Evolutionary conservation across 2,113 vertebrate species (phyloP), one percentile per base, ranked within the genome.

Genomic region (Zootoca vivipara): DNA sequence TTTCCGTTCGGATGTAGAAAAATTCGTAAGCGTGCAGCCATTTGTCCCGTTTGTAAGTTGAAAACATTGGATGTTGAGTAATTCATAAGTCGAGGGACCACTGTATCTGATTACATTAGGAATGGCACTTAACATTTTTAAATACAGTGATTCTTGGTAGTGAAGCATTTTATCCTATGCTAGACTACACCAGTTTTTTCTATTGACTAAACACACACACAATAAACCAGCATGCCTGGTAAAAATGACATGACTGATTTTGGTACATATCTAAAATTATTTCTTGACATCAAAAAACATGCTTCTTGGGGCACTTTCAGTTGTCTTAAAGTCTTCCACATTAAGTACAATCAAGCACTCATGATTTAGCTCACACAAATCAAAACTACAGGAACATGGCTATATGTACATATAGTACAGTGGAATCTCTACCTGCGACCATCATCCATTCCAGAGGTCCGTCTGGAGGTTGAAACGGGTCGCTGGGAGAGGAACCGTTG

Each of bases 131-230:
- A 94, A 89, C 93, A 96, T 94, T 94, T 94, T 96, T 92, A 93
- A 91, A 93, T 88, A 95, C 94, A 95, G 94, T 74, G 94, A 94
- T 93, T 95, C 92, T 94, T 95, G 93, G 85, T 86, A 92, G 33
- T 94, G 93, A 83, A 94, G 94, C 90, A 94, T 95, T 95, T 95
- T 95, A 95, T 94, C 87, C 94, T 93, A 94, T 92, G 93, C 89
- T 95, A 87, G 89, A 94, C 93, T 95, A 93, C 91, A 94, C 91
- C 93, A 95, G 92, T 92, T 92, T 92, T 94, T 95, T 95, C 95
- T 89, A 94, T 83, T 92, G 95, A 96, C 89, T 87, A 94, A 96
- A 96, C 91, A 96, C 94, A 95, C 95, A 38, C 91, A 96, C 94
- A 94, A 93, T 93, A 92, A 89, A 91, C 93, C 86, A 93, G 92